These are phyloP conservation scores for Scomberomorus guttatus DNA, from an alignment of 2,797 vertebrate genomes.

Conservation along the genomic window DNA sequence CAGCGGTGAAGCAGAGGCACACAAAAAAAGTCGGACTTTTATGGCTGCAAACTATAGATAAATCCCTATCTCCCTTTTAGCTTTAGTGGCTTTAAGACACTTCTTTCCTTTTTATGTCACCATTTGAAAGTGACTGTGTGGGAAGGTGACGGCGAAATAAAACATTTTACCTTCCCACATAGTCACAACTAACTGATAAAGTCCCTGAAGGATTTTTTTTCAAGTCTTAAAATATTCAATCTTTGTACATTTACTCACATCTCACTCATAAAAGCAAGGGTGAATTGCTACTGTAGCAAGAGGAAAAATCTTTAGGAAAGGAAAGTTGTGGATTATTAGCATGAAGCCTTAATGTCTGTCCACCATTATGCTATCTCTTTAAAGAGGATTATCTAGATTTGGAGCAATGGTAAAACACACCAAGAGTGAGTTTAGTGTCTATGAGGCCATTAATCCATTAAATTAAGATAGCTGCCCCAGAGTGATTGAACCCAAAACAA, in stretches of 20 bases:
- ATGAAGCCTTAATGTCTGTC: constrained; percentile 11
- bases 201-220: no score
- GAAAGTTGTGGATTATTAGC: constrained; percentile 21
- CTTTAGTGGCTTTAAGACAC: background rate
- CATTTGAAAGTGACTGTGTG: constrained; percentile 39
- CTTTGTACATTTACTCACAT: constrained; percentile 16
- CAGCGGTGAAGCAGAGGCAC: background rate
- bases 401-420: constrained; percentile 30
- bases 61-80: background rate
- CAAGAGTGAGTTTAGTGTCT: constrained; percentile 11
- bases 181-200: constrained; percentile 17
- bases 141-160: constrained; percentile 51
- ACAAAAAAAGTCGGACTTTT: background rate
- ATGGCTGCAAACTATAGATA: background rate
- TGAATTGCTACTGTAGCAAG: background rate
- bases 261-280: background rate
- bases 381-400: constrained; percentile 55
- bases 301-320: background rate
- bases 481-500: constrained; percentile 42
- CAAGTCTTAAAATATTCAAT: background rate
- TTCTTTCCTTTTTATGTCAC: background rate
- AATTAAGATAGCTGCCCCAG: constrained; percentile 52
- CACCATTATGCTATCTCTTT: constrained; percentile 12
- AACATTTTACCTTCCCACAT: constrained; percentile 64
- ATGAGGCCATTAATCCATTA: constrained; percentile 53